phyloP scores from a whole-genome alignment of 1,140 invertebrate species.

The Micrasema longulum region DNA sequence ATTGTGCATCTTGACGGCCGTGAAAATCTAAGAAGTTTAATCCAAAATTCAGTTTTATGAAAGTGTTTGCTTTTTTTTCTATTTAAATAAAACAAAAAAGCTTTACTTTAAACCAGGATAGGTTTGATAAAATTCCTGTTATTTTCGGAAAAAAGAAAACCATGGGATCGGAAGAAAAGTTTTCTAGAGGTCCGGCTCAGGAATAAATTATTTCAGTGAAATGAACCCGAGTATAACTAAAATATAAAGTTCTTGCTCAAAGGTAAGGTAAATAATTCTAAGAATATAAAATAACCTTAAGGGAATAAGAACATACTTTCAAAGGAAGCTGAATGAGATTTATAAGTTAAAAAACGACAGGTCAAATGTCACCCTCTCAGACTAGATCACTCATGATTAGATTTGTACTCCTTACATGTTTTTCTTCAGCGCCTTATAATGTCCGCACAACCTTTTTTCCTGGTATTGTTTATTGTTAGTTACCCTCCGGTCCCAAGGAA shows the following conservation, averaged over 20 bases:
- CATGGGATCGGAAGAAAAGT: no score
- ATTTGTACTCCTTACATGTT: slow-evolving; percentile 33
- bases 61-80: no score
- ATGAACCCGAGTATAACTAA: slow-evolving; percentile 1
- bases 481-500: slow-evolving; percentile 34
- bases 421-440: slow-evolving; percentile 23
- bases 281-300: slow-evolving; percentile 31
- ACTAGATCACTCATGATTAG: slow-evolving; percentile 33
- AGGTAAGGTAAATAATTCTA: slow-evolving; percentile 14
- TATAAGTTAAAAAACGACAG: slow-evolving; percentile 12
- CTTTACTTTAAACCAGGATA: no score
- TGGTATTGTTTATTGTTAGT: slow-evolving; percentile 38
- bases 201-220: slow-evolving; percentile 21
- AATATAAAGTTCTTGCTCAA: slow-evolving; percentile 24
- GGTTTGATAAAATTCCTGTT: no score
- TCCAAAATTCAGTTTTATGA: no score
- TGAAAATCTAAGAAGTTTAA: no score
- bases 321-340: slow-evolving; percentile 23
- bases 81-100: no score
- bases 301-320: slow-evolving; percentile 14
- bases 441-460: slow-evolving; percentile 31
- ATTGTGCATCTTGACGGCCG: no score
- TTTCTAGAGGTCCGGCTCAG: not conserved
- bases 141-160: no score
- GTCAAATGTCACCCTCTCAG: slow-evolving; percentile 13